These are phyloP conservation scores for Chalcis sispes DNA, from an alignment of 2,888 invertebrate species.

Conservation along the genomic window DNA sequence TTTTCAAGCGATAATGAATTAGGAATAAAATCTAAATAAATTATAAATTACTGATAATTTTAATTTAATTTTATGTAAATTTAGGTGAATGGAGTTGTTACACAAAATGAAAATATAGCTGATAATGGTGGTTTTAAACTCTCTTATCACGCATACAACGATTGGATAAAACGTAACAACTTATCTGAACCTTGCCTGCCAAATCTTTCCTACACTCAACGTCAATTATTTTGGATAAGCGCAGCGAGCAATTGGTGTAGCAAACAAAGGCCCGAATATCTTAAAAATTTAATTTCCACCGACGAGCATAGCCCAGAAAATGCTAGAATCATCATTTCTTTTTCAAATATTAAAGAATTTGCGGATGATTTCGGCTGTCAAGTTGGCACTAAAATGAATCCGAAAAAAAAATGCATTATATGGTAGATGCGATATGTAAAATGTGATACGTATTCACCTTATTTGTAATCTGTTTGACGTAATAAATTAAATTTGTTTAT, in stretches of 20 bases:
- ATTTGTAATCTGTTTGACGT: no score
- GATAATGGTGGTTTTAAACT: conserved; percentile 75
- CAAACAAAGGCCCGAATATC: background rate
- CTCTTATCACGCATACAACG: conserved; percentile 75
- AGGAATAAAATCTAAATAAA: no score
- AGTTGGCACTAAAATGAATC: conserved; percentile 45
- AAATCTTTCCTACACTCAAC: background rate
- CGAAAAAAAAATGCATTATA: conserved; percentile 46
- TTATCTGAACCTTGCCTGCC: conserved; percentile 7
- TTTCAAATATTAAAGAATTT: conserved; percentile 51
- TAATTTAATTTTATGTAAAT: background rate
- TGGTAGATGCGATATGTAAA: conserved; percentile 71
- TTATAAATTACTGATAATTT: no score
- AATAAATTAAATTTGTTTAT: no score
- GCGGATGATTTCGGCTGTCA: conserved; percentile 46
- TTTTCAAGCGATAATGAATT: no score
- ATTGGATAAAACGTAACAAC: conserved; percentile 60
- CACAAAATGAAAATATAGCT: conserved; percentile 52
- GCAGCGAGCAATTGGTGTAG: background rate
- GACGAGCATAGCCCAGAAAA: conserved; percentile 20
- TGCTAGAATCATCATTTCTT: conserved; percentile 29
- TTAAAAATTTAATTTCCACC: background rate
- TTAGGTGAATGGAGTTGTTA: conserved; percentile 46
- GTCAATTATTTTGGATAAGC: conserved; percentile 22
- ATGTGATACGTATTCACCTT: no score